Percentiles rank a stretch among this genome's conserved stretches.
Conservation (phyloP, 37 sponge, comb jelly and placozoan species). For the Chondrosia reniformis region DNA sequence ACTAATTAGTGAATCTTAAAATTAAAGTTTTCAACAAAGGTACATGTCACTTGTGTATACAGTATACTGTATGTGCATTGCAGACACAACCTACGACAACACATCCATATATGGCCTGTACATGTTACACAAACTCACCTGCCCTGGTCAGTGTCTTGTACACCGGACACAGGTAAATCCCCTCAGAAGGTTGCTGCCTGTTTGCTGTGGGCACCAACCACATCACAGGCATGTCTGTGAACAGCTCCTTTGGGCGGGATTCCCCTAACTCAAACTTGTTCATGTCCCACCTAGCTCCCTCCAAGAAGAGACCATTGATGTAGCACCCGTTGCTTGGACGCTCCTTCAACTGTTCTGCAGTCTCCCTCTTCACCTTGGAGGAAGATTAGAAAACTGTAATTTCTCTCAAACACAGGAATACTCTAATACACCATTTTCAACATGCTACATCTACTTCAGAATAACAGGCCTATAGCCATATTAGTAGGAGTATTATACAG, state of each 20-base stretch:
- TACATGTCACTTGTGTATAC: no score
- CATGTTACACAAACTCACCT: constrained; percentile 60
- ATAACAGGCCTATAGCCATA: no score
- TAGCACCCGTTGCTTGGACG: constrained; percentile 94
- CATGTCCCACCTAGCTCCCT: constrained; percentile 86
- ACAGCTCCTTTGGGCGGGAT: constrained; percentile 93
- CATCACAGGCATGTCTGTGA: constrained; percentile 92
- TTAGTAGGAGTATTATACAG: no score
- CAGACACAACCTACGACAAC: no score
- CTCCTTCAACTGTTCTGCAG: constrained; percentile 41
- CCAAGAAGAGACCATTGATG: constrained; percentile 88
- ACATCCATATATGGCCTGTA: neutral
- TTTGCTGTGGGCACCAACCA: constrained; percentile 86
- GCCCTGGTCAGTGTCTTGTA: constrained; percentile 98
- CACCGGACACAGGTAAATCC: constrained; percentile 93
- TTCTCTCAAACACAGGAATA: no score
- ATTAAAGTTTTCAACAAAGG: neutral
- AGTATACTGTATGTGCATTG: no score
- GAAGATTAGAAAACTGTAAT: no score
- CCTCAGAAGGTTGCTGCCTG: constrained; percentile 65
- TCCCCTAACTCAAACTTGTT: constrained; percentile 68
- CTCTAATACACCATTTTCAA: no score
- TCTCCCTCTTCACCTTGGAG: constrained; percentile 46
- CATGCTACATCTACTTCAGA: no score
- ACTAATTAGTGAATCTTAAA: neutral